Percentiles rank a stretch among this genome's conserved stretches.
Conservation (phyloP, 2,113 vertebrate genomes). For the Muscicapa adusta region DNA sequence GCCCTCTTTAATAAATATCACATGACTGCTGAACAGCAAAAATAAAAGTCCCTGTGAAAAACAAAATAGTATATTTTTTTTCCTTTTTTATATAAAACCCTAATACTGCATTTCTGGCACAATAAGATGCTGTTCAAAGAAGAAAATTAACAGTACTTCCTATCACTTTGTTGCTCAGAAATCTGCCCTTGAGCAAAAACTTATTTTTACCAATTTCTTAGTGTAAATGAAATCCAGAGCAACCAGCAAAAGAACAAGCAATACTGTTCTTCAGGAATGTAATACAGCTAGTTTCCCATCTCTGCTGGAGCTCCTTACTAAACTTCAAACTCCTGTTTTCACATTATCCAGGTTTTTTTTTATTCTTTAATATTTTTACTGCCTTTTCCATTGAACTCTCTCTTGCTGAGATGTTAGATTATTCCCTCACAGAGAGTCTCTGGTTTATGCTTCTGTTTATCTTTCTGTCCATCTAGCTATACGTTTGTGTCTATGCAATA, state of each 20-base stretch:
- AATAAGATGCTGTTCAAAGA: not conserved
- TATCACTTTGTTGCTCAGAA: not conserved
- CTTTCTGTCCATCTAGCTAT: not conserved
- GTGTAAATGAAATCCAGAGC: slow-evolving; percentile 9
- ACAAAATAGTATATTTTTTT: not conserved
- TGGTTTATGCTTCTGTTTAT: not conserved
- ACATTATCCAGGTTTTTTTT: not conserved
- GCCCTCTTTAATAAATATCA: not conserved
- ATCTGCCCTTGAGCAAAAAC: not conserved
- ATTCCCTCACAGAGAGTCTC: not conserved
- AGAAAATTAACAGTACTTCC: not conserved
- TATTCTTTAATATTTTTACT: not conserved
- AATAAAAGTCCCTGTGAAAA: not conserved
- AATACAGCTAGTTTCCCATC: not conserved
- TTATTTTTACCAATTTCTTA: not conserved
- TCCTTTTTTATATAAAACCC: not conserved
- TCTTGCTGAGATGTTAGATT: not conserved
- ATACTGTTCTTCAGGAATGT: not conserved
- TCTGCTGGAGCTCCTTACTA: not conserved
- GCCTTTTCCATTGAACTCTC: not conserved
- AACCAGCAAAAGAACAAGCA: not conserved
- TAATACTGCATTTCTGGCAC: not conserved
- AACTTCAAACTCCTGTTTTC: not conserved
- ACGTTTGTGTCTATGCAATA: not conserved
- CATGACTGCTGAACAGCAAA: not conserved